Base-by-base conservation (phyloP, 2,113 vertebrate species). In the Nibea albiflora region DNA sequence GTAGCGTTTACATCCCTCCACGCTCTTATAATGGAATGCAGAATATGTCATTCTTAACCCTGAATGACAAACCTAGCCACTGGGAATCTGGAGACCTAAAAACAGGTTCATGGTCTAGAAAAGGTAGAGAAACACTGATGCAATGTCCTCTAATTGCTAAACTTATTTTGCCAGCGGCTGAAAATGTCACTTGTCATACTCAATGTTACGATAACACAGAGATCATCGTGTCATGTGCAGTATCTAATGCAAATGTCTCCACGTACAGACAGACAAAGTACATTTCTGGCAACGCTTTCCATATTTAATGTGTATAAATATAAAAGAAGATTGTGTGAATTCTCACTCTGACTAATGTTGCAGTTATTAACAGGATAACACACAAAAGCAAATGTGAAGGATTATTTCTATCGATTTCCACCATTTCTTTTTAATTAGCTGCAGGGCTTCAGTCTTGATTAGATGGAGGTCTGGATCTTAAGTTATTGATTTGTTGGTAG, bases 361-460 rank as follows among this genome's bases (percentile, higher is more conserved):
- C 60, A 26, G 2, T 76, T 67, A 71, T 86, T 66, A 86, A 79
- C 2, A 73, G 35, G 35, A 24, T 66, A 89, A 78, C 60, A 76
- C 20, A 31, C 11, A 11, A 57, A 61, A 68, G 50, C 28, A 78
- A 84, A 78, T 44, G 42, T 35, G 62, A 57, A n/a, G 62, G 68
- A 92, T 89, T 73, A 88, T 90, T 87, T 75, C 22, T 66, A 92
- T 93, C 5, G 88, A 93, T 93, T 91, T 79, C 47, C 52, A 87
- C 85, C 87, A 85, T 91, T 83, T 87, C 54, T 77, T 80, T 81
- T 87, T 82, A 92, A 93, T 93, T 91, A 85, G 86, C 90, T 77
- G 24, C 26, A 60, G 75, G 71, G 73, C 22, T 76, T 72, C 17
- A 61, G 64, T 78, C 85, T 86, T 88, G 87, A 89, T 93, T 90